Base-by-base conservation (phyloP, 2,888 invertebrate species). In the Athalia cordata region DNA sequence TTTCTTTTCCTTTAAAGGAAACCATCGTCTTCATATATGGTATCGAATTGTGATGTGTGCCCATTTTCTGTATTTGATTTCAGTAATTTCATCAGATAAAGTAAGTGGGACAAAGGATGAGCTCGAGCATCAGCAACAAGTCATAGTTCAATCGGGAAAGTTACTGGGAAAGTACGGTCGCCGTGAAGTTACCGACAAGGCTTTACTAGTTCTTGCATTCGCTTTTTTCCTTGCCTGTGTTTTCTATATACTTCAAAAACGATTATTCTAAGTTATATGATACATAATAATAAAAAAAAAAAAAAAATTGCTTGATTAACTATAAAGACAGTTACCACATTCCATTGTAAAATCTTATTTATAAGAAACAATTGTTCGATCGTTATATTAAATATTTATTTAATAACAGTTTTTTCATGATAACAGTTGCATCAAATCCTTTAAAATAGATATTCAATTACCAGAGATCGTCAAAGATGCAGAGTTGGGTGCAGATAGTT, bases 111-210 rank as follows among this genome's bases (percentile, higher is more conserved):
- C 96, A 4, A 93, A 94, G 85, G 94, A 95, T 81, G 98, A 98
- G 89, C 91, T 98, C 57, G 94, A 95, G 84, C 94, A 94, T 82
- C 98, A 98, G 81, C 96, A 96, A 3, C 95, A 96, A 81, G 95
- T 95, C 45, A 97, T 98, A 83, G 93, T 95, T 47, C 97, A 97
- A 87, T 97, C 98, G 0, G 95, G 96, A 82, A 98, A 97, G 89
- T 92, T 99, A 7, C 91, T 99, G 65, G 97, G 97, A 78, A 99
- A 99, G 91, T 99, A 98, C 88, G 97, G 97, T 3, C 92, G 98
- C 77, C 92, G 99, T 57, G 99, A 99, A 91, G 95, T 97, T 82
- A 99, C 99, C 0, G 99, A 99, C 89, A 98, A 98, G 92, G 93
- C 98, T 78, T 92, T 99, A 7, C 93, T 97, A 87, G 94, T 95